phyloP scores from a whole-genome alignment of 1,140 invertebrate genomes.

The Bradynema listronoti region DNA sequence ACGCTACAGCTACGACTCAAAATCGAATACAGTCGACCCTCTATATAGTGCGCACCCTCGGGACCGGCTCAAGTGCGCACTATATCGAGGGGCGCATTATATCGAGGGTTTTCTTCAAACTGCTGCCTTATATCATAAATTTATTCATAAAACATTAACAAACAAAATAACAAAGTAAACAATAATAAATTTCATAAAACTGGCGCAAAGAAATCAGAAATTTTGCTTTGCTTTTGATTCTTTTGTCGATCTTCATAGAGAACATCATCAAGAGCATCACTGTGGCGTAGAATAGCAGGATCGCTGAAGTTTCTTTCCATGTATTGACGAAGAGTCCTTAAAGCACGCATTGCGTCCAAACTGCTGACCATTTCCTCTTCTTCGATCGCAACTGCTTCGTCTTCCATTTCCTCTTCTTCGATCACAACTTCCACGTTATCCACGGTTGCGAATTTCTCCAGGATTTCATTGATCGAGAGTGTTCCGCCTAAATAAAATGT shows the following conservation, averaged over 20 bases:
- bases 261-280: neutral
- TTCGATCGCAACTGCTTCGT: neutral
- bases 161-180: too few species aligned
- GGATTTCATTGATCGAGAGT: neutral
- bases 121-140: too few species aligned
- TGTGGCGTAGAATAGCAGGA: constrained; percentile 3
- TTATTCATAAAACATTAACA: too few species aligned
- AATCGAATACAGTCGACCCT: too few species aligned
- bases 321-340: neutral
- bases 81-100: too few species aligned
- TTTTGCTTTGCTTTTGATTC: constrained; percentile 1
- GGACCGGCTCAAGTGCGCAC: too few species aligned
- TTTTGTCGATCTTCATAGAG: constrained; percentile 2
- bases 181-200: too few species aligned
- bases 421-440: too few species aligned
- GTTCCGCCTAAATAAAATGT: constrained; percentile 4
- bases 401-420: too few species aligned
- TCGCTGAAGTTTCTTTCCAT: constrained; percentile 1
- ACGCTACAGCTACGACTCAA: too few species aligned
- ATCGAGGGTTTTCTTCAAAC: too few species aligned
- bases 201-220: neutral
- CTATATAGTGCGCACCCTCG: too few species aligned
- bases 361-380: neutral
- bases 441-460: constrained; percentile 1
- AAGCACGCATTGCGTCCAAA: neutral